Conservation (phyloP, 2,888 invertebrate species). For the Pristionchus entomophagus region DNA sequence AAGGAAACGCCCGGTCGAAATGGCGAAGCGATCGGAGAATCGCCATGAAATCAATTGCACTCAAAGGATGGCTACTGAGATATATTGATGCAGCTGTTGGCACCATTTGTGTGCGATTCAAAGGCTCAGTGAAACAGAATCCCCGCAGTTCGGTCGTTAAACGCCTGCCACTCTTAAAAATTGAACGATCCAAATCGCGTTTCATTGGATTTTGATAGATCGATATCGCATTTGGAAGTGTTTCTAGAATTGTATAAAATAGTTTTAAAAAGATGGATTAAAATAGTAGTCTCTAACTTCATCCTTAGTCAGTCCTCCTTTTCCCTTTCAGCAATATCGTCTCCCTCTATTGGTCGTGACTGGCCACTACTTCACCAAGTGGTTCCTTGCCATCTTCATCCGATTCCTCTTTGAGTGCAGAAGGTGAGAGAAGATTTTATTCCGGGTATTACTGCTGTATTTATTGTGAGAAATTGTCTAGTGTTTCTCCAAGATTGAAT, state of each 20-base stretch:
- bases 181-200: background rate
- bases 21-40: background rate
- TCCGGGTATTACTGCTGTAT: background rate
- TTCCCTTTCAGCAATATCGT: slow-evolving; percentile 85
- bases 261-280: too few relatives aligned
- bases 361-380: slow-evolving; percentile 92
- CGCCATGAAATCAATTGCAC: background rate
- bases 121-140: background rate
- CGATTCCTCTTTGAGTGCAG: slow-evolving; percentile 74
- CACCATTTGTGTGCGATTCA: background rate
- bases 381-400: slow-evolving; percentile 85
- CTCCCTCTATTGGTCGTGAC: slow-evolving; percentile 92
- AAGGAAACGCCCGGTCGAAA: background rate
- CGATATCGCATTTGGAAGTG: background rate
- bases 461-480: background rate
- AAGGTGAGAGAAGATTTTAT: background rate
- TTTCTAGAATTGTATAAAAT: too few relatives aligned
- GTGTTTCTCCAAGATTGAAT: too few relatives aligned
- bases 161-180: background rate
- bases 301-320: background rate
- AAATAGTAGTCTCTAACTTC: too few relatives aligned
- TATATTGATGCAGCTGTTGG: background rate
- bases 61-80: background rate
- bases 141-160: background rate
- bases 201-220: background rate